Percentiles rank a stretch among this genome's conserved stretches.
Conservation (phyloP, 2,888 invertebrate genomes). For the Tiphia femorata region DNA sequence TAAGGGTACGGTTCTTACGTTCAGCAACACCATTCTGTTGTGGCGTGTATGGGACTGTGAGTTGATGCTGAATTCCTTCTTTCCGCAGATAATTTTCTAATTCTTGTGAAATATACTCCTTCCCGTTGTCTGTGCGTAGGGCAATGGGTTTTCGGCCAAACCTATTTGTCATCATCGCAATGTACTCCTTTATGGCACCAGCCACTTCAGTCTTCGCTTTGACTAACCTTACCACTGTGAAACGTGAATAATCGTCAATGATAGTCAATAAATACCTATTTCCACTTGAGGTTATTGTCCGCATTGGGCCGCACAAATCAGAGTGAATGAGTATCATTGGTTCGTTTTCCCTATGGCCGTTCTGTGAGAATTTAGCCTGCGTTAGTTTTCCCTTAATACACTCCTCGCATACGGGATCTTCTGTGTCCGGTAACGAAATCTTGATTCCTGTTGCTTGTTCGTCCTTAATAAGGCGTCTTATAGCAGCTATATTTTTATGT, state of each 20-base stretch:
- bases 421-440: neutral
- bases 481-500: neutral
- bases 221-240: slow-evolving; percentile 14
- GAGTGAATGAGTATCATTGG: slow-evolving; percentile 29
- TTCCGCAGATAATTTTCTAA: slow-evolving; percentile 20
- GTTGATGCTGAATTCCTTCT: slow-evolving; percentile 19
- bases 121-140: slow-evolving; percentile 27
- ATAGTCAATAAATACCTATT: slow-evolving; percentile 29
- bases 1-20: slow-evolving; percentile 47
- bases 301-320: slow-evolving; percentile 33
- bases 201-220: slow-evolving; percentile 16
- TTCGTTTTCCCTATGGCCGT: slow-evolving; percentile 15
- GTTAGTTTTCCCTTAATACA: slow-evolving; percentile 1
- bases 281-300: slow-evolving; percentile 16
- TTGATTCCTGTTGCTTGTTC: neutral
- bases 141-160: slow-evolving; percentile 24
- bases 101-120: slow-evolving; percentile 29
- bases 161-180: slow-evolving; percentile 12
- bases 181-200: slow-evolving; percentile 22
- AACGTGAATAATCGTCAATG: slow-evolving; percentile 26
- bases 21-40: slow-evolving; percentile 54
- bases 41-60: slow-evolving; percentile 35
- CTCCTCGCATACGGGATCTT: neutral
- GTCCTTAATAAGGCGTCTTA: too few species aligned
- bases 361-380: neutral